Base-by-base conservation (phyloP, 2,113 vertebrate genomes). In the Anolis carolinensis region DNA sequence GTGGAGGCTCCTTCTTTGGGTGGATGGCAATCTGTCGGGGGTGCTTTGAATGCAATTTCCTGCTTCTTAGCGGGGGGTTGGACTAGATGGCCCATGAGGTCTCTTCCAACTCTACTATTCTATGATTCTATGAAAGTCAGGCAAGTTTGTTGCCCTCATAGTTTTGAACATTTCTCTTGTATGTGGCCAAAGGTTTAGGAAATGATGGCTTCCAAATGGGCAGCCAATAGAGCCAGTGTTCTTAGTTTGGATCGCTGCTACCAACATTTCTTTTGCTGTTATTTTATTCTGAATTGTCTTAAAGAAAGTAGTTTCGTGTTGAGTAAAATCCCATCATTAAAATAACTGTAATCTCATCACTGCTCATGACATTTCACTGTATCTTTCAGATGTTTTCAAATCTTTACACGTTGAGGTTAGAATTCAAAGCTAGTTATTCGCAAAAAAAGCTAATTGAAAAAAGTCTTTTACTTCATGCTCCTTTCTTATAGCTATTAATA, bases 401-500 rank as follows among this genome's bases (percentile, higher is more conserved):
- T 36, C 32, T 32, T 79, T 25, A 36, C 27, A 7, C 36, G 25
- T 39, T 25, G 23, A 9, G 36, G 70, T 55, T 55, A 20, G 30
- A 32, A 39, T 3, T 30, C 13, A 68, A 75, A 0, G 7, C 50
- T 85, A 25, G 81, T 88, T 89, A 44, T 20, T 55, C 34, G 82
- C 89, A 75, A 89, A 90, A 44, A 87, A 87, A 81, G 81, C 70
- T 83, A 77, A 55, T 84, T 18, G 84, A 55, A 86, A 87, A 34
- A 2, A 32, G 8, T 39, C 32, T 9, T 34, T 50, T 87, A 65
- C 52, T 59, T 32, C 77, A 72, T 79, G 81, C 7, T 59, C 75
- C 84, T 90, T 71, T 86, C 55, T 72, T 85, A 84, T 81, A 86
- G 93, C 82, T 89, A 79, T 74, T 91, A 87, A 80, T 34, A 76